These are phyloP conservation scores for Spodoptera exigua DNA, from an alignment of 2,888 invertebrate genomes.

Conservation along the genomic window DNA sequence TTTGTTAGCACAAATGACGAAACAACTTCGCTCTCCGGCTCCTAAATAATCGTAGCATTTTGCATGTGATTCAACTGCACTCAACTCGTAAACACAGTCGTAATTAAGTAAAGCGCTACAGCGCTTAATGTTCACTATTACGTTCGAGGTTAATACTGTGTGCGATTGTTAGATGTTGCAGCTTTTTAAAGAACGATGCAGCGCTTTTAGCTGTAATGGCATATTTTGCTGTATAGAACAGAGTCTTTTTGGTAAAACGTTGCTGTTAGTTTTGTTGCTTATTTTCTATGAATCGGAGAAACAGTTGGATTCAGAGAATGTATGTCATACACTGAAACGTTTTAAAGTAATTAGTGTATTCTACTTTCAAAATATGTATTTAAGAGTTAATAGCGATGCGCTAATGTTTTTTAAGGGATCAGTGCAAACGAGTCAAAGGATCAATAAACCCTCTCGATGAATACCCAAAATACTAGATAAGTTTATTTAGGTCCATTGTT, in stretches of 20 bases:
- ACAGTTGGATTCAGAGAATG: no score
- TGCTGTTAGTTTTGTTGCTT: not conserved
- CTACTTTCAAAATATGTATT: no score
- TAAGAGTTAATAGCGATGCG: no score
- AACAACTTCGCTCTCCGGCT: conserved; percentile 21
- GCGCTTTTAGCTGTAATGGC: conserved; percentile 40
- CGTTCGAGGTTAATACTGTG: conserved; percentile 45
- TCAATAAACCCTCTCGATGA: no score
- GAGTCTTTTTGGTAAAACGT: not conserved
- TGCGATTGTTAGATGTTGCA: conserved; percentile 37
- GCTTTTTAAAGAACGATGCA: conserved; percentile 38
- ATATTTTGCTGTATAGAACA: conserved; percentile 13
- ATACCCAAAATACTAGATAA: no score
- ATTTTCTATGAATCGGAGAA: not conserved
- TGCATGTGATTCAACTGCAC: conserved; percentile 63
- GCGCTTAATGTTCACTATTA: conserved; percentile 56
- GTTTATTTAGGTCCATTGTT: no score
- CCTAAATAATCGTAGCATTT: conserved; percentile 47
- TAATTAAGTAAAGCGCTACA: conserved; percentile 65
- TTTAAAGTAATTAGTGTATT: no score
- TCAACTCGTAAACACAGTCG: conserved; percentile 62
- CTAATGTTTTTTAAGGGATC: no score
- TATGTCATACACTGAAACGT: no score
- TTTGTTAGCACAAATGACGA: conserved; percentile 5
- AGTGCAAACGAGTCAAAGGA: no score